Evolutionary conservation across 1,140 invertebrate species (phyloP).

Genomic region (Eriosoma lanigerum): DNA sequence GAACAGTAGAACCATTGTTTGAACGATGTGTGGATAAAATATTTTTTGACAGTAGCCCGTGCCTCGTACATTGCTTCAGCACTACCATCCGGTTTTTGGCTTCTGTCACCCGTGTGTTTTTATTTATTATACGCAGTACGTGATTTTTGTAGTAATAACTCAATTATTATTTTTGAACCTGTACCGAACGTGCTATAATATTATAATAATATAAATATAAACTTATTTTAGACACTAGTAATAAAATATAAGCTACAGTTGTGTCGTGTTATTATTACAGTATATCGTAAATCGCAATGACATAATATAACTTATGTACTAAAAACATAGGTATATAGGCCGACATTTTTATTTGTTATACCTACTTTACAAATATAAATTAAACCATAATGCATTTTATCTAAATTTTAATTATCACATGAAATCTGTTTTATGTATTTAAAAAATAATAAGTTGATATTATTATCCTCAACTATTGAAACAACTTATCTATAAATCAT

Average conservation of each 20-base stretch:
- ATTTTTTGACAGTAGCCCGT: constrained; percentile 48
- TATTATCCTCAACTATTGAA: no score
- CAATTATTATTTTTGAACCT: constrained; percentile 26
- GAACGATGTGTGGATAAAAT: constrained; percentile 9
- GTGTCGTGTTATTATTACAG: neutral
- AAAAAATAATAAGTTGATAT: no score
- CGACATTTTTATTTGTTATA: no score
- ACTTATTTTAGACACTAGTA: neutral
- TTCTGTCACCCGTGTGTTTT: neutral
- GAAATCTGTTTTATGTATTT: no score
- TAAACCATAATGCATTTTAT: no score
- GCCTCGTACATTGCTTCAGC: neutral
- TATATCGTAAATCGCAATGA: no score
- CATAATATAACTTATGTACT: no score
- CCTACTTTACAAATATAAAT: neutral
- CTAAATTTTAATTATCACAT: no score
- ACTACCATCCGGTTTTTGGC: constrained; percentile 37
- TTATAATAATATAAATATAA: neutral
- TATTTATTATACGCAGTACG: neutral
- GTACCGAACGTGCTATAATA: constrained; percentile 7
- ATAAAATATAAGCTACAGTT: neutral
- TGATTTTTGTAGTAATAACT: constrained; percentile 31
- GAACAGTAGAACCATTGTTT: constrained; percentile 33
- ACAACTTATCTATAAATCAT: no score
- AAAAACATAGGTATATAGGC: no score